Evolutionary conservation across 1,140 invertebrate species (phyloP), one percentile per base, ranked within the genome.

Genomic region (Conus betulinus): DNA sequence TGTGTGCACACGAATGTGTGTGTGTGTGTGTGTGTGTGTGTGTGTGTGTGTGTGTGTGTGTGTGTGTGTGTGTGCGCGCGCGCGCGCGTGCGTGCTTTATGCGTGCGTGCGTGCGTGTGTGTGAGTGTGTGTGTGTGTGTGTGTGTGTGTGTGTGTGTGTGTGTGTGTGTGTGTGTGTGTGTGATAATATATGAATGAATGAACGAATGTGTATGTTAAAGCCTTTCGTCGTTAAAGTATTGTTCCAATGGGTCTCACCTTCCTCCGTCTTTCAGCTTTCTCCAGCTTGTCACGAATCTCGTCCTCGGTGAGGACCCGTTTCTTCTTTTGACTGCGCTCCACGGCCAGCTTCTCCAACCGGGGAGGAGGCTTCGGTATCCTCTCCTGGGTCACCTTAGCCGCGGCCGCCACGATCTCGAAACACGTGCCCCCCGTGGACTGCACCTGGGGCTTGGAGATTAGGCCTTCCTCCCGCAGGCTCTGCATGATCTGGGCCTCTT

Each of bases 401-500:
- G 11, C 23, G 6, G 67, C 23, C 6, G 67, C 67, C 67, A 92
- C 88, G 27, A 94, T 91, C 60, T 94, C 93, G 87, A 93, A 95
- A 84, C 93, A 93, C 11, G 95, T 79, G 52, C 94, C 95, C 15
- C 93, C 93, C 23, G 91, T 88, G 25, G 93, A 90, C 20, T 92
- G 88, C 3, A 90, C 89, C 52, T 91, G 91, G 20, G 93, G 93
- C 82, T 91, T 89, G 52, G 94, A 76, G 51, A 95, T 94, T 4
- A 95, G 90, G 1, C 95, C 95, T 88, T 95, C 95, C 81, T 95
- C 93, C 63, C 93, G 87, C 0, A 95, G 89, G 27, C 92, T 89
- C 88, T 94, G 92, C 39, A 95, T 78, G 39, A 95, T 93, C 53
- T 90, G 90, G 51, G 91, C 87, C 84, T 95, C 95, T 71, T 95